Base-by-base conservation (phyloP, 2,797 vertebrate genomes). In the Garrulus glandarius region DNA sequence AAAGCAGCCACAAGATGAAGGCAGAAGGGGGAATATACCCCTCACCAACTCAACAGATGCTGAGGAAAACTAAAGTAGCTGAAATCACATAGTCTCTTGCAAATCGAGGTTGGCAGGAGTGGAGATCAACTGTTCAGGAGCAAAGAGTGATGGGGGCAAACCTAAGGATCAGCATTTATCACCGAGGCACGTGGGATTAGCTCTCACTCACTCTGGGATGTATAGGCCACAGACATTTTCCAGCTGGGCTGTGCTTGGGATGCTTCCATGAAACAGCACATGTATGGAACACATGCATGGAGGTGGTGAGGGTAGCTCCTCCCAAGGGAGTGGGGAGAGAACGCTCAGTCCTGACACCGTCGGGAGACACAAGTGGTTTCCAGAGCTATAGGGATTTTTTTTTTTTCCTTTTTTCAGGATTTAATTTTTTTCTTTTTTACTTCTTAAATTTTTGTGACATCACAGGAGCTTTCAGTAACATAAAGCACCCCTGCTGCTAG, bases 401-500 rank as follows among this genome's bases (percentile, higher is more conserved):
- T 49, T 50, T 52, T 46, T 30, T 5, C 27, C n/a, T n/a, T 15
- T 79, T 44, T 56, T 20, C 24, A 34, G 32, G 19, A 3, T 36
- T 36, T 14, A 39, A 39, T 6, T 0, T 46, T 5, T 0, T 60
- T 43, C 9, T 43, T 43, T 19, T 15, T 32, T 1, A 10, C 32
- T 52, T 46, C 18, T 30, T 39, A 69, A 50, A 44, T 80, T 71
- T 75, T 71, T 63, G 44, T 63, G 49, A 44, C 49, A 85, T 89
- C 52, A 50, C 46, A 67, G 55, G 63, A 74, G 64, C 52, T 67
- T 77, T 44, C 49, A 77, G 89, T 67, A 80, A 43, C 71, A 89
- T 36, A 82, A 83, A 91, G 82, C 65, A 56, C 36, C 30, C 92
- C 93, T 50, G 69, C 85, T 96, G 93, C 29, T 61, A 15, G 47